Conservation (phyloP, 1,140 invertebrate species). For the Tetramorium alpestre region DNA sequence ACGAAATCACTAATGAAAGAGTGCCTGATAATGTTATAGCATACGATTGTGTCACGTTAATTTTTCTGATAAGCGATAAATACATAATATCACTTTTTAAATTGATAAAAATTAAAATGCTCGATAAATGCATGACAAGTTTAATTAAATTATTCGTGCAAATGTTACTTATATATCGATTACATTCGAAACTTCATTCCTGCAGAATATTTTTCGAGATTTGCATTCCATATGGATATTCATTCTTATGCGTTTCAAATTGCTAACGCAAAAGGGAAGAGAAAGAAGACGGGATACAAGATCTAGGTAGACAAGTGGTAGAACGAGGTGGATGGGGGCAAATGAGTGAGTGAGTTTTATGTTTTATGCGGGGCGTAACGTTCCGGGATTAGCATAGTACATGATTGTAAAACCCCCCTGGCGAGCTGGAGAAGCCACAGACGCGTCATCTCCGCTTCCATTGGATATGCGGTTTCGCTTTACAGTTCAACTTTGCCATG, state of each 20-base stretch:
- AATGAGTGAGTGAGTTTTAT: conserved; percentile 80
- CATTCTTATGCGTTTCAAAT: conserved; percentile 76
- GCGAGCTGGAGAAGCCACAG: conserved; percentile 73
- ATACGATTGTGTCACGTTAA: background rate
- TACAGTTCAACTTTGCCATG: conserved; percentile 65
- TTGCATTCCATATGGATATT: conserved; percentile 75
- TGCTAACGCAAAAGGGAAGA: conserved; percentile 66
- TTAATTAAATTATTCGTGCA: background rate
- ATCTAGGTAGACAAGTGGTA: conserved; percentile 36
- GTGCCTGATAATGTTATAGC: background rate
- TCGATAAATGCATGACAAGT: background rate
- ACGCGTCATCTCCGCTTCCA: conserved; percentile 64
- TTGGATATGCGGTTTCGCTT: conserved; percentile 63
- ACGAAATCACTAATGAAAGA: background rate
- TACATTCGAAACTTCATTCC: conserved; percentile 49
- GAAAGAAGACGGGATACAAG: conserved; percentile 58
- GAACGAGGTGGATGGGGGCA: conserved; percentile 61
- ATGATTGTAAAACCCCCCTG: conserved; percentile 79
- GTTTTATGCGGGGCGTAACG: conserved; percentile 81
- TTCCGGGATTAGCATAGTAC: conserved; percentile 82
- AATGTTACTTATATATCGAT: background rate
- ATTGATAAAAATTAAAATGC: background rate
- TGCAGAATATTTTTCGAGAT: conserved; percentile 71
- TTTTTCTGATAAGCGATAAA: background rate
- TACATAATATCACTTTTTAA: background rate